Conservation (phyloP, 2,113 vertebrate species). For the Hymenochirus boettgeri region DNA sequence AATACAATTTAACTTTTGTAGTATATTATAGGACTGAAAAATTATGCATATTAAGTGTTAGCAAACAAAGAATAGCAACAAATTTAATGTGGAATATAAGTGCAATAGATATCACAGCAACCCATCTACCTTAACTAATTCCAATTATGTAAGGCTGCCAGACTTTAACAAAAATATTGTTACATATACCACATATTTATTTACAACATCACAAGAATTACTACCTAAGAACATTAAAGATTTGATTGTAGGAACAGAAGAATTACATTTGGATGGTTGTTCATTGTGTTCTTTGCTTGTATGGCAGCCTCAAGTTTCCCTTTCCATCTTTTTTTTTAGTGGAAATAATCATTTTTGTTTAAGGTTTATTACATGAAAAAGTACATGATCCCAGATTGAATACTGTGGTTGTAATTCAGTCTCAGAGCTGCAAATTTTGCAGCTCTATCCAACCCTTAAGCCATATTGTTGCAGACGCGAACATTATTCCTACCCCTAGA, state of each 20-base stretch:
- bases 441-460: constrained; percentile 69
- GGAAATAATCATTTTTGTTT: constrained; percentile 52
- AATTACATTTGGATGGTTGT: not conserved
- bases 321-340: constrained; percentile 44
- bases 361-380: constrained; percentile 47
- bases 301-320: constrained; percentile 45
- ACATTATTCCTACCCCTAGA: constrained; percentile 68
- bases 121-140: too few relatives aligned
- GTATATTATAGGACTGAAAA: too few relatives aligned
- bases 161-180: too few relatives aligned
- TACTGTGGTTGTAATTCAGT: constrained; percentile 62
- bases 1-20: too few relatives aligned
- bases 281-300: constrained; percentile 29
- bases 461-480: constrained; percentile 72
- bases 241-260: too few relatives aligned
- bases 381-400: constrained; percentile 47
- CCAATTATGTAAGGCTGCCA: too few relatives aligned
- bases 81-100: too few relatives aligned
- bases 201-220: not conserved
- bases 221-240: too few relatives aligned
- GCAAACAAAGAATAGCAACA: too few relatives aligned
- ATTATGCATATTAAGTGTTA: too few relatives aligned
- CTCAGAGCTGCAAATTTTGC: constrained; percentile 63
- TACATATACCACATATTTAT: too few relatives aligned
- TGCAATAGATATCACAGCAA: too few relatives aligned